These are phyloP conservation scores for Mastomys natalensis DNA, from an alignment of 2,113 vertebrate genomes.

Conservation along the genomic window DNA sequence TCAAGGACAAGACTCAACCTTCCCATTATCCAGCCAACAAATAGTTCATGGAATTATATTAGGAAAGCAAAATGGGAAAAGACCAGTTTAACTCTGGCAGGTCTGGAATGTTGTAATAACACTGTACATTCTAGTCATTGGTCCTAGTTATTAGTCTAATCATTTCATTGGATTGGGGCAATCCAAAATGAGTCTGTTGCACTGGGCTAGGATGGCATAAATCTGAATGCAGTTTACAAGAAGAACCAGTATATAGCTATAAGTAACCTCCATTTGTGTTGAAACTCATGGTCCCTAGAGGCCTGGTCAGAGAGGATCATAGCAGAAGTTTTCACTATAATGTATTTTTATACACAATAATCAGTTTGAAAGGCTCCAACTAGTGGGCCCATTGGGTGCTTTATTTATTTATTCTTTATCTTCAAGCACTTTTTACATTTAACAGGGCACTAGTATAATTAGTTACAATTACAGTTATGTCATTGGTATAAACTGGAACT, in stretches of 20 bases:
- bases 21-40: neutral
- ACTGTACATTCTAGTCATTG: neutral
- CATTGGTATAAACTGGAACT: neutral
- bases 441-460: neutral
- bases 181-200: slow-evolving; percentile 53
- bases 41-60: slow-evolving; percentile 15
- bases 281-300: slow-evolving; percentile 15
- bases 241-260: slow-evolving; percentile 37
- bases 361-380: neutral
- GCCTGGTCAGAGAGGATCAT: neutral
- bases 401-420: neutral
- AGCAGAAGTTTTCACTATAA: neutral
- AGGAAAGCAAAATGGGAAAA: neutral
- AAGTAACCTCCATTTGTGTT: slow-evolving; percentile 43
- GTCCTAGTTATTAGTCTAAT: neutral
- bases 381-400: neutral
- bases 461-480: neutral
- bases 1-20: slow-evolving; percentile 38
- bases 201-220: slow-evolving; percentile 36
- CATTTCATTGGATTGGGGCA: neutral
- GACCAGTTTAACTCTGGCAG: slow-evolving; percentile 7
- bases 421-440: neutral
- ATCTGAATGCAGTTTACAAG: slow-evolving; percentile 47
- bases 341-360: neutral
- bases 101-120: slow-evolving; percentile 47